phyloP scores from a whole-genome alignment of 1,140 invertebrate genomes.

The Acromyrmex echinatior region DNA sequence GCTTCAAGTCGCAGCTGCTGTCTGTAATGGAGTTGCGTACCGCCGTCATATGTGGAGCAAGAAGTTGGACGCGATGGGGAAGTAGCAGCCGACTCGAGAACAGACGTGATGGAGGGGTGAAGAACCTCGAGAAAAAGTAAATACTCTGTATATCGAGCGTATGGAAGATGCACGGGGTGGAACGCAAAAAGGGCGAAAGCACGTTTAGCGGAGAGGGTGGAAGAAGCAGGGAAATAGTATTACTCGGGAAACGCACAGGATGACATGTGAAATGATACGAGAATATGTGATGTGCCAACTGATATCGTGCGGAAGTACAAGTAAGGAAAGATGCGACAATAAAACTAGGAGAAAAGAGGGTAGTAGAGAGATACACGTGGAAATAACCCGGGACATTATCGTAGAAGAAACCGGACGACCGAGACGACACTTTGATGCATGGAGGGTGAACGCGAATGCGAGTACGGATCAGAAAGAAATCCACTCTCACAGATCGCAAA shows the following conservation, averaged over 20 bases:
- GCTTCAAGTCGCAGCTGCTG: conserved; percentile 53
- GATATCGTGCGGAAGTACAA: background rate
- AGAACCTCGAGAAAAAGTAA: conserved; percentile 49
- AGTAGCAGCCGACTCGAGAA: conserved; percentile 27
- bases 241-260: background rate
- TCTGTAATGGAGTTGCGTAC: conserved; percentile 60
- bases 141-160: conserved; percentile 21
- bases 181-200: background rate
- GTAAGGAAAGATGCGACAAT: background rate
- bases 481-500: conserved; percentile 39
- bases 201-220: background rate
- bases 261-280: background rate
- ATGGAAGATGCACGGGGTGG: background rate
- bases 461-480: conserved; percentile 47
- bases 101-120: conserved; percentile 43
- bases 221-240: background rate
- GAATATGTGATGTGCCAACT: conserved; percentile 29
- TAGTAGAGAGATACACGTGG: background rate
- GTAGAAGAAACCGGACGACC: conserved; percentile 23
- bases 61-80: conserved; percentile 30
- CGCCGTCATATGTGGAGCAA: conserved; percentile 48
- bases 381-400: conserved; percentile 32
- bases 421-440: conserved; percentile 46
- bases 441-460: conserved; percentile 8
- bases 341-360: background rate